Evolutionary conservation across 2,888 invertebrate species (phyloP), one percentile per base, ranked within the genome.

Genomic region (Plusia festucae): DNA sequence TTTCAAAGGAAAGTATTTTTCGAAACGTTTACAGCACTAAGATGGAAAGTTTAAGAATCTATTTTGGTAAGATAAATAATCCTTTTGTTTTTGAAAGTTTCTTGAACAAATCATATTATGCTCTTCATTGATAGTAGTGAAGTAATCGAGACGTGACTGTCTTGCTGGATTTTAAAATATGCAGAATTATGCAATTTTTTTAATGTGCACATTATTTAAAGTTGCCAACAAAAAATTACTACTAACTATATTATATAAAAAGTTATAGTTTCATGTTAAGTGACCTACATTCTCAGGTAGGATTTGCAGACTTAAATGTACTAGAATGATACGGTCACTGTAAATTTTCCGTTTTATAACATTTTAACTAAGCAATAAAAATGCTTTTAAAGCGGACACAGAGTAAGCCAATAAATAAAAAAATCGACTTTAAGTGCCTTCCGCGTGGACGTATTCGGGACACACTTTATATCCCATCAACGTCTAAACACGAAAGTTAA

Each of bases 401-500:
- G 70, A 65, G 71, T 74, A 73, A 78, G 73, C 68, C 68, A 78
- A 79, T 77, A 79, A 85, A 84, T 85, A 81, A 85, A 84, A 69
- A 72, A 79, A 78, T 9, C 59, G 83, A 81, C 83, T 79, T 85
- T 86, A 80, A 87, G 79, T 75, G 75, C 82, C 70, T 62, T 70
- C 68, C 59, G 61, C 72, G 80, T 78, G 73, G 68, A 76, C 71
- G 78, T 77, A 78, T 84, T 84, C 73, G 70, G 76, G 70, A 79
- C 81, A 72, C 74, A 56, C 70, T 82, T 82, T 78, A 84, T 75
- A 63, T 18, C 66, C 77, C 75, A 80, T 87, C 82, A 85, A 85
- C 72, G 79, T 76, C 79, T 82, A 76, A 83, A 83, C 81, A 80
- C 73, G 82, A 82, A 83, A 81, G 82, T 81, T 79, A 79, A 81